Evolutionary conservation across 2,797 vertebrate species (phyloP).

Genomic region (Trichosurus vulpecula): DNA sequence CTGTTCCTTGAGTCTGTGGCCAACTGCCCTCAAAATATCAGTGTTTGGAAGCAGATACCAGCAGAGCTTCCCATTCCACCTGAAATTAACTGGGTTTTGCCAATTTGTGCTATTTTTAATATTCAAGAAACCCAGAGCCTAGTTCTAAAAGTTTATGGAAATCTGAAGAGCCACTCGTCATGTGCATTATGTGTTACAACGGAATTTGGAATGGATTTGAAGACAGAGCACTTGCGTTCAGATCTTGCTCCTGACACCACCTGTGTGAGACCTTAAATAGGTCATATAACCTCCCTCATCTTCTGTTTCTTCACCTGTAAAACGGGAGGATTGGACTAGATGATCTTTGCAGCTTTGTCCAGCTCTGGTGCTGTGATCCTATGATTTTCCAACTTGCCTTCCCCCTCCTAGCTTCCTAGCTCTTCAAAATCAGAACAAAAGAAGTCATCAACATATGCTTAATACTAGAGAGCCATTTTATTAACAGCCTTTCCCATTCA

Average conservation of each 20-base stretch:
- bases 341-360: not conserved
- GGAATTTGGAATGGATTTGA: conserved; percentile 15
- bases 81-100: not conserved
- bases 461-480: not conserved
- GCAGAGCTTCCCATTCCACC: not conserved
- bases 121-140: conserved; percentile 1
- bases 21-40: not conserved
- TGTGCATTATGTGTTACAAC: not conserved
- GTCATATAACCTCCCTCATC: not conserved
- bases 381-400: not conserved
- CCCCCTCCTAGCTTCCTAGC: conserved; percentile 12
- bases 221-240: not conserved
- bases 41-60: not conserved
- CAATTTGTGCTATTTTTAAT: conserved; percentile 21
- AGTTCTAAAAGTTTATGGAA: not conserved
- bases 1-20: conserved; percentile 11
- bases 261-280: not conserved
- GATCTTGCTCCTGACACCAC: not conserved
- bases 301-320: not conserved
- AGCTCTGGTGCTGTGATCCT: not conserved
- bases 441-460: not conserved
- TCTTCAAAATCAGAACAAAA: conserved; percentile 33
- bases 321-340: not conserved
- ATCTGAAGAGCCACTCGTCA: not conserved
- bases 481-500: not conserved